These are phyloP conservation scores for Catostylus mosaicus DNA, from an alignment of 30 jellyfish, hydroid and myxozoan species.

Conservation along the genomic window DNA sequence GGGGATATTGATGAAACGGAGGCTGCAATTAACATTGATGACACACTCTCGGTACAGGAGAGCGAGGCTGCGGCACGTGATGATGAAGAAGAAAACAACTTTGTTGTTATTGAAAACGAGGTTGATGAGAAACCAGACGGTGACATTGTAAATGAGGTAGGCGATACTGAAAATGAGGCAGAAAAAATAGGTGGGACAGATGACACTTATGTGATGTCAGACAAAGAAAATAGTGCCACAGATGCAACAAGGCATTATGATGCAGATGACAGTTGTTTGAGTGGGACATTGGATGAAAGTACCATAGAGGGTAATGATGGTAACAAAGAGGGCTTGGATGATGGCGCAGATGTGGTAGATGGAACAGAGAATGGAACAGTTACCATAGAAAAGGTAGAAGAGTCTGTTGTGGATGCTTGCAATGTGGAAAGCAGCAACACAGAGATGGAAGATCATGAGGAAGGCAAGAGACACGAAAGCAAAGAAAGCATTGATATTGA, in stretches of 20 bases:
- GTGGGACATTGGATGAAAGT: slow-evolving; percentile 33
- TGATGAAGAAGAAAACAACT: background rate
- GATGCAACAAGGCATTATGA: background rate
- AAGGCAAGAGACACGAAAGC: background rate
- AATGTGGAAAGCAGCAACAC: background rate
- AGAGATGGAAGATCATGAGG: background rate
- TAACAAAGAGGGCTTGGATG: background rate
- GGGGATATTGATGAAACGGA: slow-evolving; percentile 14
- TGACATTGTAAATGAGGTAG: background rate
- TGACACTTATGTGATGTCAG: background rate
- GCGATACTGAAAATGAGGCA: background rate
- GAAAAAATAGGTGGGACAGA: background rate
- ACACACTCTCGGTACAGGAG: background rate
- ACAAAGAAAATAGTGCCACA: background rate
- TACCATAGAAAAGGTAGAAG: background rate
- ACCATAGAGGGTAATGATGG: slow-evolving; percentile 1
- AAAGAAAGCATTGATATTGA: background rate
- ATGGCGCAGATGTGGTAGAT: background rate
- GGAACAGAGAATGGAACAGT: background rate
- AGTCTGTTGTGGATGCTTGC: background rate
- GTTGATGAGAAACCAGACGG: background rate
- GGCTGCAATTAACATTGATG: background rate
- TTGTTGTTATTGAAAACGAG: slow-evolving; percentile 11
- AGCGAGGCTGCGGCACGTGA: background rate
- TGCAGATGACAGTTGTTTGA: slow-evolving; percentile 34